Base-by-base conservation (phyloP, 2,113 vertebrate species). In the Haemorhous mexicanus region DNA sequence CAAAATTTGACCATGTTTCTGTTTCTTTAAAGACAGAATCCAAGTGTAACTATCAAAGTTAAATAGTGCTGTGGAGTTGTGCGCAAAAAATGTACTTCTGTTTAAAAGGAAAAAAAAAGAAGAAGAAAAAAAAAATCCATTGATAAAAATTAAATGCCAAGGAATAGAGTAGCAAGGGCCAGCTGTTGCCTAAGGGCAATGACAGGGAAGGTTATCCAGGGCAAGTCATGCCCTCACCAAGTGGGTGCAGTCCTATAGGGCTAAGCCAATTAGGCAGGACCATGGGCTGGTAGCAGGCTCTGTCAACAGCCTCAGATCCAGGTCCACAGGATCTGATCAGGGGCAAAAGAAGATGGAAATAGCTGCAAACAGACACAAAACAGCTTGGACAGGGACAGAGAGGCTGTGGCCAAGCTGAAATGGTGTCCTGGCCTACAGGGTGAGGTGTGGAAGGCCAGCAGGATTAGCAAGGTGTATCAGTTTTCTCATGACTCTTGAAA, bases 211-310 rank as follows among this genome's bases (percentile, higher is more conserved):
- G 37, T 30, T 68, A 89, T 43, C 10, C 41, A 73, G 33, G 3
- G 5, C 9, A 72, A 59, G 26, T 17, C 2, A 0, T 66, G 18
- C 9, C 46, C 8, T 82, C 27, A 30, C 11, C 22, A 61, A 9
- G 2, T 3, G 5, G 0, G 0, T 3, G 1, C 16, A 4, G 41
- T 28, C 23, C 32, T 33, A 23, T 3, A 13, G 13, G 20, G 35
- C 28, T 44, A 22, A 82, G 33, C 32, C 33, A 55, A 55, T 33
- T 55, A 12, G 53, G 53, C 30, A 55, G 53, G 19, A 55, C 30
- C 30, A 1, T 32, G 50, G 41, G 13, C 14, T 69, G 8, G 10
- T 19, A 68, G 16, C 26, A 50, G 26, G 4, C 18, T 53, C 39
- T 2, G 1, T 13, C 52, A 78, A 12, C 12, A 81, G 37, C 10